Base-by-base conservation (phyloP, 2,113 vertebrate genomes). In the Eonycteris spelaea region DNA sequence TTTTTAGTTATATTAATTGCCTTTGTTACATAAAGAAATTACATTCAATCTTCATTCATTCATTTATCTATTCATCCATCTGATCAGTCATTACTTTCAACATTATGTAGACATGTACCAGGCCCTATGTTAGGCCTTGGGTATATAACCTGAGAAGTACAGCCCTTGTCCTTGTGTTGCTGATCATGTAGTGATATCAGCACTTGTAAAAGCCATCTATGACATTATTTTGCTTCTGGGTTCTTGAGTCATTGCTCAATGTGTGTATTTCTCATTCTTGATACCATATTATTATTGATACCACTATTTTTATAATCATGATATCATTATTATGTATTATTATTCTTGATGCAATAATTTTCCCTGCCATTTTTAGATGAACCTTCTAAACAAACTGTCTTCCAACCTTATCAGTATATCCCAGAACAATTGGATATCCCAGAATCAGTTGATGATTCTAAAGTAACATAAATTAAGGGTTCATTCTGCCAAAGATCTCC, bases 221-320 rank as follows among this genome's bases (percentile, higher is more conserved):
- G 65, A 70, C n/a, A 43, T 70, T 94, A 15, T 80, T 95, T 63
- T 78, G 55, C 21, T 73, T 88, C 9, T 61, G 57, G 11, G 14
- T 26, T 71, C 51, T 88, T 79, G 65, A 75, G 19, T 57, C 38
- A 70, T 92, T 97, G 21, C 70, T 96, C 43, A 87, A 74, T n/a
- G 7, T 28, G 48, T 73, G 26, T 97, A 79, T 97, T 40, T 70
- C 26, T 70, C 93, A 63, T 74, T 96, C 80, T 94, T 97, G 91
- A 90, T 94, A 96, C 45, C 40, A 96, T 86, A 43, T 83, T 87
- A 40, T 57, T 73, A 45, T 68, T 33, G 8, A 86, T 63, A 55
- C 63, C n/a, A 51, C 57, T 75, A 26, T 93, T 51, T 51, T 51
- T 67, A 73, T 83, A 83, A 83, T 90, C 40, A 48, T 59, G 28